Conservation (phyloP, 2,797 vertebrate genomes). For the Allobates femoralis region DNA sequence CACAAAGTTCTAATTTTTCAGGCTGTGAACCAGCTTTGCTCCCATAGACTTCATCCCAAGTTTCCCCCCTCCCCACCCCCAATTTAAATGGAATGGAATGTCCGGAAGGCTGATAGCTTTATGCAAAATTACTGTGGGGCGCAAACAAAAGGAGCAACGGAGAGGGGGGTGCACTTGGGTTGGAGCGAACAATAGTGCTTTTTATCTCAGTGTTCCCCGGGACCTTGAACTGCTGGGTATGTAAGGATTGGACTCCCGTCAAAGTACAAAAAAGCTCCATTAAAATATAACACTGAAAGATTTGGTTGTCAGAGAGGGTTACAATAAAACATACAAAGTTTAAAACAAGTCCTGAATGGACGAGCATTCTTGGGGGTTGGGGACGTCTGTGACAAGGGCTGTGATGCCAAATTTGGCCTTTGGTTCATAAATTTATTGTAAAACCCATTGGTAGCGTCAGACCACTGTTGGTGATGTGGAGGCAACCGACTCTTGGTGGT, state of each 20-base stretch:
- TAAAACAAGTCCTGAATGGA: not conserved
- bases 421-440: not conserved
- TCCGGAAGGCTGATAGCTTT: conserved; percentile 52
- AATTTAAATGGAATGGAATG: conserved; percentile 62
- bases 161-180: conserved; percentile 11
- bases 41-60: not conserved
- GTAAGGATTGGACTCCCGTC: conserved; percentile 12
- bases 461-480: too few relatives aligned
- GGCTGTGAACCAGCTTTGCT: conserved; percentile 29
- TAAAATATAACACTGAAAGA: not conserved
- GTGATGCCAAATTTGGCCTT: not conserved
- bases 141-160: conserved; percentile 43
- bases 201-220: conserved; percentile 33
- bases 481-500: too few relatives aligned
- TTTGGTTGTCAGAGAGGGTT: not conserved
- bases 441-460: too few relatives aligned
- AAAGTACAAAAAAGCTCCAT: not conserved
- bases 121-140: conserved; percentile 52
- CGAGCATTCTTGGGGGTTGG: not conserved
- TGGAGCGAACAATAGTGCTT: conserved; percentile 57
- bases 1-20: conserved; percentile 25
- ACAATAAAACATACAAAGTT: not conserved
- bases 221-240: conserved; percentile 48
- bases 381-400: not conserved
- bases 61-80: not conserved